Base-by-base conservation (phyloP, 1,140 invertebrate species). In the Metaphire vulgaris region DNA sequence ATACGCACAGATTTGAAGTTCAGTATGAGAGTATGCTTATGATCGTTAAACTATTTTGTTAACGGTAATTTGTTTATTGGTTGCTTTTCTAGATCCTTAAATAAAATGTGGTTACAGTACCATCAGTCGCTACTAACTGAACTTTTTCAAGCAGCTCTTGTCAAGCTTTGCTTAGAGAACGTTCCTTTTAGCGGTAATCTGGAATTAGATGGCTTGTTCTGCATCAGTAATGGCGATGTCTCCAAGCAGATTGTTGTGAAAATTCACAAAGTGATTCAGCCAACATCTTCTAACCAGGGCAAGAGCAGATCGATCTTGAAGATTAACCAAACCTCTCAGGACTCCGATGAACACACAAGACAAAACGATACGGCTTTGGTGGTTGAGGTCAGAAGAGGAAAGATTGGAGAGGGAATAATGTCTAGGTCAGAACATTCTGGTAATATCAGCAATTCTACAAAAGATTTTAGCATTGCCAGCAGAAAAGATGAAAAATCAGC, bases 151-250 rank as follows among this genome's bases (percentile, higher is more conserved):
- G 66, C 65, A 66, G 64, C 74, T 31, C 66, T 75, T 0, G 65
- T 75, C 29, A 68, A 75, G 30, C n/a, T 75, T 16, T 75, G 74
- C 26, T 16, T 33, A 2, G 31, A 75, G 28, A 56, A 75, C 33
- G 56, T 75, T 1, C 74, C 74, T 2, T 69, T 30, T 2, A 41
- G 26, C 16, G 74, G 66, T 31, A 75, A 31, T 15, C 74, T 75
- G 0, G 74, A 75, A 33, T 67, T 75, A 12, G 74, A 75, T 66
- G 74, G 74, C 56, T 67, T 75, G 29, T 33, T 75, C 30, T 75
- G 74, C 30, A 68, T 75, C 6, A 29, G 56, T 2, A 31, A 33
- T 33, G 66, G 66, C 26, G 67, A 75, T 33, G 26, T 32, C 31
- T 67, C 64, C 2, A 67, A 75, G 67, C 74, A 75, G 64, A 66